Conservation (phyloP, 1,140 invertebrate species). For the Sipha flava region DNA sequence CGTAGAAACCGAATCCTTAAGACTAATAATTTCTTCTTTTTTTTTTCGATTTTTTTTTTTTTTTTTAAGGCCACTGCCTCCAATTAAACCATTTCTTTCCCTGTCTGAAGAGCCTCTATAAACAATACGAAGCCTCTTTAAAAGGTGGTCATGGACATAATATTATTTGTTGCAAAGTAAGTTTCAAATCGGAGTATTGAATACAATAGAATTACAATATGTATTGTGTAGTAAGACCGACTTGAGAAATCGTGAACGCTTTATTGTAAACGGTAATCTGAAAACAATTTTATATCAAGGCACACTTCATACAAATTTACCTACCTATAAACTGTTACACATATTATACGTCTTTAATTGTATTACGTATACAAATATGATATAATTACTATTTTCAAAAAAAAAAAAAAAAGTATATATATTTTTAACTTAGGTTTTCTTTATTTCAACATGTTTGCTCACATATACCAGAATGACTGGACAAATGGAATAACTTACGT, state of each 20-base stretch:
- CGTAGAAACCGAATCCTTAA: not conserved
- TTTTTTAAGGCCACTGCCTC: not conserved
- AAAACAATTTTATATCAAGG: not conserved
- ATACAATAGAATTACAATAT: slow-evolving; percentile 9
- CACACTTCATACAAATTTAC: not conserved
- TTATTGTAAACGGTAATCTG: not conserved
- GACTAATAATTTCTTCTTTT: not conserved
- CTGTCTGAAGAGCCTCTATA: not conserved
- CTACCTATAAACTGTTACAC: too few species aligned
- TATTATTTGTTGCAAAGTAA: not conserved
- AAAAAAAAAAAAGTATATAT: too few species aligned
- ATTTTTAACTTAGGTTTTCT: too few species aligned
- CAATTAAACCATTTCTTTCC: not conserved
- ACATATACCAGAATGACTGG: too few species aligned
- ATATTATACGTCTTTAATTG: not conserved
- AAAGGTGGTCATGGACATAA: not conserved
- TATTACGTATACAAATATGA: not conserved
- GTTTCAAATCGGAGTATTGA: not conserved
- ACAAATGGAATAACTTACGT: too few species aligned
- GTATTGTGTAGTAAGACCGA: not conserved
- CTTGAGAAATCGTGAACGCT: slow-evolving; percentile 4
- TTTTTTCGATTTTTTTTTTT: not conserved
- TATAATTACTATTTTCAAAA: not conserved
- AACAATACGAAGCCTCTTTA: not conserved
- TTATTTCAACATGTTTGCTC: too few species aligned